phyloP scores from a whole-genome alignment of 2,888 invertebrate species.

The Acrobasis suavella region DNA sequence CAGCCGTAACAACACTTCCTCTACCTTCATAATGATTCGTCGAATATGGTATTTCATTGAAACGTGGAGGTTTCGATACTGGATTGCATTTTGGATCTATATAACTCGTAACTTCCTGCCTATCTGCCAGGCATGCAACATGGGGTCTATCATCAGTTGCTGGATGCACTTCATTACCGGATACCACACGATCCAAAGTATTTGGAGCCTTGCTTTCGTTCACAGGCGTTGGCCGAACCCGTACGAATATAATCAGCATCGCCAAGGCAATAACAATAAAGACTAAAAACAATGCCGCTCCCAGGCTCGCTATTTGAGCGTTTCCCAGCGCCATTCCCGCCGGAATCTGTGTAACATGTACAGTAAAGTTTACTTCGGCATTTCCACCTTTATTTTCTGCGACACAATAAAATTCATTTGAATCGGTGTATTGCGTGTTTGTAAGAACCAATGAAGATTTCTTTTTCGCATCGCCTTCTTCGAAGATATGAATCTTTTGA shows the following conservation, averaged over 20 bases:
- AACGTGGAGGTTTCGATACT: slow-evolving; percentile 87
- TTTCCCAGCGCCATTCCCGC: slow-evolving; percentile 92
- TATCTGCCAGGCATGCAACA: slow-evolving; percentile 82
- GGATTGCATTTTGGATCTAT: slow-evolving; percentile 83
- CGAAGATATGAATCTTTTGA: slow-evolving; percentile 88
- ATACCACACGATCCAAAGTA: slow-evolving; percentile 87
- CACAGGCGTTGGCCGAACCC: slow-evolving; percentile 87
- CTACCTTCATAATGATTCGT: slow-evolving; percentile 87
- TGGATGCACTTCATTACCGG: slow-evolving; percentile 79
- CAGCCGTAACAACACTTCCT: slow-evolving; percentile 84
- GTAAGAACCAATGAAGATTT: slow-evolving; percentile 89
- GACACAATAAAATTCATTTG: slow-evolving; percentile 93
- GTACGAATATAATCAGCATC: slow-evolving; percentile 87
- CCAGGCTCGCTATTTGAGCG: slow-evolving; percentile 92
- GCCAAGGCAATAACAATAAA: slow-evolving; percentile 87
- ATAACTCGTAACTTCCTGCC: slow-evolving; percentile 66
- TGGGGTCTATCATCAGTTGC: slow-evolving; percentile 77
- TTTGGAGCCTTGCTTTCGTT: slow-evolving; percentile 90
- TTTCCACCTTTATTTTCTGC: slow-evolving; percentile 95
- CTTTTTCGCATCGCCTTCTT: slow-evolving; percentile 89
- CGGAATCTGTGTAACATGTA: slow-evolving; percentile 89
- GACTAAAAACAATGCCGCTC: slow-evolving; percentile 90
- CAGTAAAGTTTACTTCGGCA: slow-evolving; percentile 94
- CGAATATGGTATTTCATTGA: slow-evolving; percentile 86
- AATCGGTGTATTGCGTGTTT: slow-evolving; percentile 91